Conservation (phyloP, 2,797 vertebrate species). For the Peromyscus aztecus region DNA sequence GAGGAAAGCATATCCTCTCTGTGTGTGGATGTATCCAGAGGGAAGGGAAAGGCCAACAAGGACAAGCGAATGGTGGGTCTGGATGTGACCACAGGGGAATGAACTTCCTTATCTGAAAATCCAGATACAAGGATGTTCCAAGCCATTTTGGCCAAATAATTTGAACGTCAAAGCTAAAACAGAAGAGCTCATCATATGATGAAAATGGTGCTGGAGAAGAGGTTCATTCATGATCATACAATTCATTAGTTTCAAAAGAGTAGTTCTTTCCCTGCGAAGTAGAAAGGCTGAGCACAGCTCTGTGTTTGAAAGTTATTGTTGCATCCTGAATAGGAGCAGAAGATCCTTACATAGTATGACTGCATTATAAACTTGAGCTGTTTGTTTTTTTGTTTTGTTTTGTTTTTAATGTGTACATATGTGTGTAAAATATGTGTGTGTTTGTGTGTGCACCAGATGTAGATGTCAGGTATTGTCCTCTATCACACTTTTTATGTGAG, state of each 20-base stretch:
- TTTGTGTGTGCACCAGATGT: neutral
- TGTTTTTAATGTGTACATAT: neutral
- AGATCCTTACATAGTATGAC: neutral
- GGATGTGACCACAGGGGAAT: neutral
- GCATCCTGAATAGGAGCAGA: neutral
- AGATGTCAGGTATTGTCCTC: neutral
- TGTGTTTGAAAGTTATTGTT: slow-evolving; percentile 1
- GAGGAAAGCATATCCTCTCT: neutral
- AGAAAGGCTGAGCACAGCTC: neutral
- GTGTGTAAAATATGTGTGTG: neutral
- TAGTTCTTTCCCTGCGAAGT: neutral
- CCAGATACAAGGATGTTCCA: neutral
- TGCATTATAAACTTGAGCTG: neutral
- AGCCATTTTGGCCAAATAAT: neutral
- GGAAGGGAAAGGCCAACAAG: neutral
- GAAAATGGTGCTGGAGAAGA: neutral
- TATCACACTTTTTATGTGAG: neutral
- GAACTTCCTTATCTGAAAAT: neutral
- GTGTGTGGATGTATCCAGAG: neutral
- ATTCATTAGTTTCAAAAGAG: neutral
- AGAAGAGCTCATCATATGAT: neutral
- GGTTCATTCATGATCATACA: neutral
- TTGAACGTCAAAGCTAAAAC: neutral
- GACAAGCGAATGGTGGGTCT: neutral
- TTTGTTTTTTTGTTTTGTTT: neutral